Conservation (phyloP, 1,140 invertebrate species). For the Stegodyphus dumicola region DNA sequence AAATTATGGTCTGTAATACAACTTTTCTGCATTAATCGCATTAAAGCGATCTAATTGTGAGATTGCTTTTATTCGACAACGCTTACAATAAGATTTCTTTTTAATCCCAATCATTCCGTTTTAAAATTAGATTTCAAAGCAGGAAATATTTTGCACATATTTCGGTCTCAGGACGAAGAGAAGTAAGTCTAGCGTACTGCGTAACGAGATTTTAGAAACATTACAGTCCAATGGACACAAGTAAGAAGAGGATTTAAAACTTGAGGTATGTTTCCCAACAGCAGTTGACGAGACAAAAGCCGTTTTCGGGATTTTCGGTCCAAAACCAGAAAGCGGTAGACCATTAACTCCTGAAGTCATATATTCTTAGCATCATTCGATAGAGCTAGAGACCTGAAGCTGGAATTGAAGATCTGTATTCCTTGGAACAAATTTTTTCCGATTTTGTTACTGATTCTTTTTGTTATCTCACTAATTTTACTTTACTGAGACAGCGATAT, state of each 20-base stretch:
- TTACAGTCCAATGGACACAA: slow-evolving; percentile 7
- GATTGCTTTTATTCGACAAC: too few species aligned
- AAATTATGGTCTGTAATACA: too few species aligned
- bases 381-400: neutral
- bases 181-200: slow-evolving; percentile 7
- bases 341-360: neutral
- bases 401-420: slow-evolving; percentile 1
- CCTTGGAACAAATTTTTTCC: neutral
- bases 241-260: slow-evolving; percentile 30
- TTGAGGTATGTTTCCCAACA: neutral
- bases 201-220: slow-evolving; percentile 26
- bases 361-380: neutral
- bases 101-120: too few species aligned
- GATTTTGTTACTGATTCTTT: too few species aligned
- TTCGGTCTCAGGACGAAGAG: neutral
- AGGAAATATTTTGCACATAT: slow-evolving; percentile 18
- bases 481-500: too few species aligned
- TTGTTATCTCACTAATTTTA: too few species aligned
- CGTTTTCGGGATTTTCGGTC: slow-evolving; percentile 2
- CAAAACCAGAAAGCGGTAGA: neutral
- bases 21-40: too few species aligned
- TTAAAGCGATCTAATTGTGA: too few species aligned
- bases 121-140: slow-evolving; percentile 19
- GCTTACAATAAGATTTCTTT: too few species aligned
- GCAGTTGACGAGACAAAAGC: slow-evolving; percentile 10